Evolutionary conservation across 2,113 vertebrate species (phyloP).

Genomic region (Harpagus bidentatus): DNA sequence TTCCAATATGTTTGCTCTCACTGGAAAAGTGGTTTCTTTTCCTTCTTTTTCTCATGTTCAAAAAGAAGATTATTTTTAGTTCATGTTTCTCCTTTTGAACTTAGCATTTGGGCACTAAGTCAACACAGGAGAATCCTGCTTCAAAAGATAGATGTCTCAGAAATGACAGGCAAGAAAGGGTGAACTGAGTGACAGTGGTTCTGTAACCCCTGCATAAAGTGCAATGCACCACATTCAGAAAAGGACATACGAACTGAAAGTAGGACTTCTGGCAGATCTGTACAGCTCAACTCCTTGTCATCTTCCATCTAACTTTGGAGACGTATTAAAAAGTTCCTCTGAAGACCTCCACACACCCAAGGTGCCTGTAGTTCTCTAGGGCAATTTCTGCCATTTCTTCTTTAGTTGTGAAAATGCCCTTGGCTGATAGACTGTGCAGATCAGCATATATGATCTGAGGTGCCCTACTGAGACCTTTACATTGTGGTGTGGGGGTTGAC

Average conservation of each 20-base stretch:
- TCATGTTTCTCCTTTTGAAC: not conserved
- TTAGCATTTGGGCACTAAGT: not conserved
- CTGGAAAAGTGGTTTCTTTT: not conserved
- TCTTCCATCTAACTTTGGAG: not conserved
- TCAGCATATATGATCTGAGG: not conserved
- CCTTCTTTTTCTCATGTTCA: slow-evolving; percentile 14
- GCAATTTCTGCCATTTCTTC: not conserved
- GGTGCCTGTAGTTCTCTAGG: not conserved
- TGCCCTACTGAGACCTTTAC: not conserved
- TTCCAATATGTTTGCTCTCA: not conserved
- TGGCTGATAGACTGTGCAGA: not conserved
- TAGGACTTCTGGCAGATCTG: not conserved
- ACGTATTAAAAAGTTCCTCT: not conserved
- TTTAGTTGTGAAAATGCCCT: not conserved
- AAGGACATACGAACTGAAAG: not conserved
- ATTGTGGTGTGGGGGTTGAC: not conserved
- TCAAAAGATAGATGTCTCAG: not conserved
- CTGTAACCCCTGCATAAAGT: not conserved
- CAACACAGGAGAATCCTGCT: not conserved
- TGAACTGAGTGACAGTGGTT: not conserved
- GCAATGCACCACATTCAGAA: not conserved
- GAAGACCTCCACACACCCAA: not conserved
- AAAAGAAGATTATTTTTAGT: slow-evolving; percentile 42
- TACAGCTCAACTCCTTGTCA: not conserved
- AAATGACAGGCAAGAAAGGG: not conserved